These are phyloP conservation scores for Parauchenoglanis punctatus DNA, from an alignment of 2,797 vertebrate genomes.

Conservation along the genomic window DNA sequence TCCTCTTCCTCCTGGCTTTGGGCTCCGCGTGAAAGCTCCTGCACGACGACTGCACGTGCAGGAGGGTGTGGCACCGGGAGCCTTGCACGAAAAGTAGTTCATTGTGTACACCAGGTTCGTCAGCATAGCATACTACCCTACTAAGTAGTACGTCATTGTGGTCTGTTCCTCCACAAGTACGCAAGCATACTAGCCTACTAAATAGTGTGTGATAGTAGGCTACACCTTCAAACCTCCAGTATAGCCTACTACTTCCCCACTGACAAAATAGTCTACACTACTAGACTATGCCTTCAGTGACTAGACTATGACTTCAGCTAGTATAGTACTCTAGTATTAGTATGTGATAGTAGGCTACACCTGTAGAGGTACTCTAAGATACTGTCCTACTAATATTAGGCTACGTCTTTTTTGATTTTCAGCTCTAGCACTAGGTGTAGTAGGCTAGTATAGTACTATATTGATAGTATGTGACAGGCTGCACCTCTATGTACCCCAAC, in stretches of 20 bases:
- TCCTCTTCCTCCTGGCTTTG: constrained; percentile 20
- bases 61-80: constrained; percentile 72
- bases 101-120: not conserved
- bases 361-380: not conserved
- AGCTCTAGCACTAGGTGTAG: not conserved
- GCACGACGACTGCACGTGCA: constrained; percentile 74
- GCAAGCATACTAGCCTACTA: not conserved
- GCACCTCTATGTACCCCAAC: not conserved
- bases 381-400: not conserved
- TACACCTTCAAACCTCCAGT: not conserved
- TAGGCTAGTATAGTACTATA: not conserved
- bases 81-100: not conserved
- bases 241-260: too few species aligned
- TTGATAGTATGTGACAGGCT: not conserved
- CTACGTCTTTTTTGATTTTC: not conserved
- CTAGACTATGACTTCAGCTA: not conserved
- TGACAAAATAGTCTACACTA: too few species aligned
- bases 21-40: constrained; percentile 50
- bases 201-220: not conserved
- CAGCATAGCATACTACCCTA: not conserved
- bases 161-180: not conserved
- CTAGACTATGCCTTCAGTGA: too few species aligned
- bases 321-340: not conserved
- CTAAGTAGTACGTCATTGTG: not conserved
- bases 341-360: not conserved